Base-by-base conservation (phyloP, 2,797 vertebrate species). In the Eremophila alpestris region DNA sequence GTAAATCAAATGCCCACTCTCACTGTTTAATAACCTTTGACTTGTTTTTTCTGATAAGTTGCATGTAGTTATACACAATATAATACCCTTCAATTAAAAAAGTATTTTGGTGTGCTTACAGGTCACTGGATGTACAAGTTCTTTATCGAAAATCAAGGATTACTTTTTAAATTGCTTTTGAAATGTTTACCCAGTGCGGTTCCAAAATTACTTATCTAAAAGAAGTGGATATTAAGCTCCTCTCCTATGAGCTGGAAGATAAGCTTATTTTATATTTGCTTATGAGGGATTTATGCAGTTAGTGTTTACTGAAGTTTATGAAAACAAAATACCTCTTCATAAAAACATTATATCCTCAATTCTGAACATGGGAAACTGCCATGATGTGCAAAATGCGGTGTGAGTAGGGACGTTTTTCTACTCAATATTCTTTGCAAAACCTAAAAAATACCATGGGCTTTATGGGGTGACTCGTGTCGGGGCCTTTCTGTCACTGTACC, bases 231-330 rank as follows among this genome's bases (percentile, higher is more conserved):
- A 89, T 81, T 89, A 96, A 96, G 76, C 83, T 94, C 19, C 30
- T 92, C 36, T 78, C 11, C 58, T 68, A 62, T 77, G 83, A 76
- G 62, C 89, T 94, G 81, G n/a, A 85, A 89, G 84, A 95, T 85
- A 89, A 91, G 83, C 75, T 93, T 78, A 60, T 74, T 92, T 89
- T 78, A 45, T 90, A 87, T 96, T 94, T 93, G 46, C 51, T 96
- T 95, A 91, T 0, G 16, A 78, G 62, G 51, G 62, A 85, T 94
- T 94, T 91, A 71, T 75, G 65, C 45, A 92, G 69, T 78, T 86
- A 60, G 32, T 71, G 56, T 87, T 91, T 96, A 91, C 59, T 40
- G 46, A 89, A 92, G 27, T 93, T 90, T 86, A 87, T 87, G 65
- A 76, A 93, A 96, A 87, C 58, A 92, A 87, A 93, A 67, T 56